These are phyloP conservation scores for Bibio marci DNA, from an alignment of 2,888 invertebrate species.

Conservation along the genomic window DNA sequence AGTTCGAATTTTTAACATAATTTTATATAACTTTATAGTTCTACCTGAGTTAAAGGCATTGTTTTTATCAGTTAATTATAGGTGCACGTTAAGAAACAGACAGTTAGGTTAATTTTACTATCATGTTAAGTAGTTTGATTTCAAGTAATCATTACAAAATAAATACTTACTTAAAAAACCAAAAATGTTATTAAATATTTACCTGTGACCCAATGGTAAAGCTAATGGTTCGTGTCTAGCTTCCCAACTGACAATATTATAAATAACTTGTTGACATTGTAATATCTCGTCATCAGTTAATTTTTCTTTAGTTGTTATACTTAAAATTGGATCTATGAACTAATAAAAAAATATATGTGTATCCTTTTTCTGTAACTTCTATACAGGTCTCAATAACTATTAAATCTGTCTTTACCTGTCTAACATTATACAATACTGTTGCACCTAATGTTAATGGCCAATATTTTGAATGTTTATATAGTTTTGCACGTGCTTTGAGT, in stretches of 20 bases:
- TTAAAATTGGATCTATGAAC: conserved; percentile 67
- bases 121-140: no score
- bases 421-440: conserved; percentile 72
- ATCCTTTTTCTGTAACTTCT: no score
- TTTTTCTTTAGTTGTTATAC: conserved; percentile 63
- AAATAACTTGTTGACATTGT: conserved; percentile 72
- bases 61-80: no score
- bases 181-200: conserved; percentile 7
- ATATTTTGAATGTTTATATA: conserved; percentile 68
- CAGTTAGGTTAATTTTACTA: no score
- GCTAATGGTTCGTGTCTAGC: conserved; percentile 68
- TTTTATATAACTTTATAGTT: no score
- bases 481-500: conserved; percentile 44
- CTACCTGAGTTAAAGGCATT: no score
- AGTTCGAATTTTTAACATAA: no score
- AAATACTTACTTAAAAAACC: no score
- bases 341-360: conserved; percentile 25
- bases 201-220: conserved; percentile 48
- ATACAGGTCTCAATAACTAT: no score
- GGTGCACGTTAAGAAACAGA: no score
- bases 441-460: conserved; percentile 81
- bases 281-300: conserved; percentile 73
- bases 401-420: no score
- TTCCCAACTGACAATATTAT: conserved; percentile 63
- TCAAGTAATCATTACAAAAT: no score